Percentiles rank a stretch among this genome's conserved stretches.
phyloP scores from a whole-genome alignment of 2,888 invertebrate species.

The Calephelis perditalis region DNA sequence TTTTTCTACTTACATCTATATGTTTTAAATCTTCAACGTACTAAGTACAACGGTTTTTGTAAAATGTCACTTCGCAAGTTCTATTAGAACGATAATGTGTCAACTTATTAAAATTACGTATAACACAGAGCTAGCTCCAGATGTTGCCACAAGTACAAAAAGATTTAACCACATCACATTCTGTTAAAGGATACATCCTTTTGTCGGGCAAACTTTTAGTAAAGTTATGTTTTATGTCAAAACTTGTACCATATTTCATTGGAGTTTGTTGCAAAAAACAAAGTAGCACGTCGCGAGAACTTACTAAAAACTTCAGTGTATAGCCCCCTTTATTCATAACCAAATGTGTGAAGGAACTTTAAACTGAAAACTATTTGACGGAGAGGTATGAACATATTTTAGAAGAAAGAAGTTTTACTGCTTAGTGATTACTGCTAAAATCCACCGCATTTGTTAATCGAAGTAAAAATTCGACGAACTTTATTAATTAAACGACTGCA shows the following conservation, averaged over 20 bases:
- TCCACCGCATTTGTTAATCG: too few species aligned
- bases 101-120: not conserved
- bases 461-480: too few species aligned
- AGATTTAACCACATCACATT: conserved; percentile 18
- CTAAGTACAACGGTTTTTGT: too few species aligned
- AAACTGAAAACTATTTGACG: not conserved
- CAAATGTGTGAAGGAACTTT: conserved; percentile 2
- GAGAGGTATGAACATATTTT: not conserved
- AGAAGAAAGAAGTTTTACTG: too few species aligned
- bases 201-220: conserved; percentile 36
- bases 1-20: too few species aligned
- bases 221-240: conserved; percentile 62
- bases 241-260: conserved; percentile 66
- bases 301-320: conserved; percentile 16
- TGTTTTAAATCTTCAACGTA: too few species aligned
- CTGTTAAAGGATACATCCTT: conserved; percentile 17
- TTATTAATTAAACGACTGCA: too few species aligned
- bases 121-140: conserved; percentile 13
- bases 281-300: conserved; percentile 18
- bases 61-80: too few species aligned
- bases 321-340: conserved; percentile 14
- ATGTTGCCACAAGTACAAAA: conserved; percentile 13
- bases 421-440: too few species aligned
- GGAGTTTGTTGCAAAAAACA: conserved; percentile 20
- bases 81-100: too few species aligned